phyloP scores from a whole-genome alignment of 2,797 vertebrate species.

The Phataginus tricuspis region DNA sequence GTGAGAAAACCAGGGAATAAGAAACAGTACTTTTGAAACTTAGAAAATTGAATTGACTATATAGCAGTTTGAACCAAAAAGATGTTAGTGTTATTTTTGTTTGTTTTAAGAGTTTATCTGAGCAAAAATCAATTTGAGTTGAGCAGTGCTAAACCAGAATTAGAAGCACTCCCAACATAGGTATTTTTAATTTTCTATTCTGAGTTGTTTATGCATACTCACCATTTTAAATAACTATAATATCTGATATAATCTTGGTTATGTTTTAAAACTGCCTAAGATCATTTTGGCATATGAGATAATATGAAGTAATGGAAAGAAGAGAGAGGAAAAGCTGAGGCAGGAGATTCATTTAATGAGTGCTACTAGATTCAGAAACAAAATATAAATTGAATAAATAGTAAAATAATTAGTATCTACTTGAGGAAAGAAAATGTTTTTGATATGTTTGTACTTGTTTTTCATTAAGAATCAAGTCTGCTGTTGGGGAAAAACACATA shows the following conservation, averaged over 20 bases:
- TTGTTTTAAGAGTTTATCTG: background rate
- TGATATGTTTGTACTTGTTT: background rate
- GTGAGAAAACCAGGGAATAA: background rate
- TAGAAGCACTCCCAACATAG: background rate
- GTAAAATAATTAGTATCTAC: background rate
- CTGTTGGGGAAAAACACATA: background rate
- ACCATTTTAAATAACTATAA: background rate
- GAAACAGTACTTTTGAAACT: conserved; percentile 1
- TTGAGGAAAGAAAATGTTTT: background rate
- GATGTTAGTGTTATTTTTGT: background rate
- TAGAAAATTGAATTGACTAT: conserved; percentile 26
- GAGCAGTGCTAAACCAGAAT: background rate
- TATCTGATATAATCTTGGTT: background rate
- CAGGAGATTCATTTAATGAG: background rate
- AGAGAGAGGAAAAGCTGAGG: background rate
- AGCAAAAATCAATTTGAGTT: background rate
- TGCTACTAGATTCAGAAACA: background rate
- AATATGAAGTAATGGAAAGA: background rate
- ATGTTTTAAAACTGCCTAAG: background rate
- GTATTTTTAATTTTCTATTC: conserved; percentile 16
- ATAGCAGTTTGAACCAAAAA: background rate
- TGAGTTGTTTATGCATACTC: background rate
- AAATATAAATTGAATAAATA: background rate
- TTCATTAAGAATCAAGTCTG: background rate
- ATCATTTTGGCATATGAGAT: background rate